A percentile compares a stretch with the other conserved stretches of the same genome.
These are phyloP conservation scores for Seira ritae DNA, from an alignment of 2,888 invertebrate species.

Conservation along the genomic window DNA sequence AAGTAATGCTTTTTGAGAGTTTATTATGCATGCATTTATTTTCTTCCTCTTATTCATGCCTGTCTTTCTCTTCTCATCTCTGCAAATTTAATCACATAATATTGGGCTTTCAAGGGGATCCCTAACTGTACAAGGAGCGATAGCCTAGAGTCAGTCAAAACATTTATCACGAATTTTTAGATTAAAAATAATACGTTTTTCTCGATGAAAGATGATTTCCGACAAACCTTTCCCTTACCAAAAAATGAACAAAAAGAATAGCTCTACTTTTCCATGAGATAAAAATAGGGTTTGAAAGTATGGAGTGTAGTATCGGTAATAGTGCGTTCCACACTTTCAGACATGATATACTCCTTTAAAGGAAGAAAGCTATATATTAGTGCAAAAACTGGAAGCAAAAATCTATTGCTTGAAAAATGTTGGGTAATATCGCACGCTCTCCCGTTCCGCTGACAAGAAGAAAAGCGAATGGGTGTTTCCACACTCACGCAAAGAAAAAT, in stretches of 20 bases:
- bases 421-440: background rate
- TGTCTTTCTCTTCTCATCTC: background rate
- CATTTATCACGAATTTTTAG: background rate
- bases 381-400: background rate
- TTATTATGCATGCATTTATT: too few relatives aligned
- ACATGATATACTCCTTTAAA: background rate
- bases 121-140: background rate
- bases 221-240: background rate
- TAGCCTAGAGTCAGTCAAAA: background rate
- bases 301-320: too few relatives aligned
- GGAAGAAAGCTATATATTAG: background rate
- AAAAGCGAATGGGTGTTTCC: conserved; percentile 32
- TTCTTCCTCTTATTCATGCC: too few relatives aligned
- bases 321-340: background rate
- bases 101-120: too few relatives aligned
- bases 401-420: conserved; percentile 19
- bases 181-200: background rate
- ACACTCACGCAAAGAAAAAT: conserved; percentile 35
- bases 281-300: background rate
- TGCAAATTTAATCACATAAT: too few relatives aligned
- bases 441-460: background rate
- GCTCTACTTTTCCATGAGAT: background rate
- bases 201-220: background rate
- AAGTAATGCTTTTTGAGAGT: background rate
- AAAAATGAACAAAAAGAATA: background rate